phyloP scores from a whole-genome alignment of 1,140 invertebrate species.

The Campodea augens region DNA sequence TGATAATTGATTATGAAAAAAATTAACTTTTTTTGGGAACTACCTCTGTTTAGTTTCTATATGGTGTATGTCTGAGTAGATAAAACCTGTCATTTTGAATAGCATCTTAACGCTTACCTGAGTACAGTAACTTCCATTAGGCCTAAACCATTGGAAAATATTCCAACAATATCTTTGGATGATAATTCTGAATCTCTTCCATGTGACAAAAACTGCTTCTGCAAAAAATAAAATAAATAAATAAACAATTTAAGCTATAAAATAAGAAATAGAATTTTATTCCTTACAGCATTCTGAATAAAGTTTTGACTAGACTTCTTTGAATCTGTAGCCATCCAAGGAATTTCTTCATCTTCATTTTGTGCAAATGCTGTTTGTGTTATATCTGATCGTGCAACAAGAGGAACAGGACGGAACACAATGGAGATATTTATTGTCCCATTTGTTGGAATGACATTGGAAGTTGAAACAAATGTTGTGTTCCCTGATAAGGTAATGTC shows the following conservation, averaged over 20 bases:
- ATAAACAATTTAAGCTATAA: not conserved
- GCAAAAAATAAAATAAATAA: slow-evolving; percentile 10
- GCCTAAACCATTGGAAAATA: slow-evolving; percentile 24
- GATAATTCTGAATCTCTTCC: slow-evolving; percentile 20
- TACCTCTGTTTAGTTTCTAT: no score
- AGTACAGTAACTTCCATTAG: slow-evolving; percentile 25
- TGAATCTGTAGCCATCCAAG: slow-evolving; percentile 13
- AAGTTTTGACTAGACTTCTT: slow-evolving; percentile 25
- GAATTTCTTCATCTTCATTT: slow-evolving; percentile 17
- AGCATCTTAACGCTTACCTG: no score
- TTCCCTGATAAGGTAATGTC: no score
- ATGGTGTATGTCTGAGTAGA: no score
- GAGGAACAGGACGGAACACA: slow-evolving; percentile 29
- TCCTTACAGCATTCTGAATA: slow-evolving; percentile 26
- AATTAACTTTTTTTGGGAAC: no score
- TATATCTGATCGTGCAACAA: slow-evolving; percentile 23
- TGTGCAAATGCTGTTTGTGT: slow-evolving; percentile 13
- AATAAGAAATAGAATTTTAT: not conserved
- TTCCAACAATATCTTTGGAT: slow-evolving; percentile 23
- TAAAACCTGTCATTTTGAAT: no score
- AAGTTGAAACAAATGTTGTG: not conserved
- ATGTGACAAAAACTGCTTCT: slow-evolving; percentile 23
- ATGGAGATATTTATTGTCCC: slow-evolving; percentile 31
- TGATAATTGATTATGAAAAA: no score
- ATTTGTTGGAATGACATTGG: not conserved